Evolutionary conservation across 2,797 vertebrate species (phyloP).

Genomic region (Ptychobarbus kaznakovi): DNA sequence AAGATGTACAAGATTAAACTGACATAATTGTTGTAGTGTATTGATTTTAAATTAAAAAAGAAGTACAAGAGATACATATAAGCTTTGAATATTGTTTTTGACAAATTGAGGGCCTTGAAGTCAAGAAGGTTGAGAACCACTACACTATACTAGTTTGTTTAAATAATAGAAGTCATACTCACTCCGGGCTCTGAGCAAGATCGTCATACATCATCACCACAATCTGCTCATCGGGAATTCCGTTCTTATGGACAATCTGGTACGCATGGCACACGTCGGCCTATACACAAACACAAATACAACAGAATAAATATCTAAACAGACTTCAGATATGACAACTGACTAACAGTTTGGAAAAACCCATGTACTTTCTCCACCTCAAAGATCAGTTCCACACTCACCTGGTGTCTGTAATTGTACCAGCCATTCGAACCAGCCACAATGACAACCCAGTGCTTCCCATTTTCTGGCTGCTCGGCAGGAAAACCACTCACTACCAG

Average conservation of each 20-base stretch:
- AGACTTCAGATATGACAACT: background rate
- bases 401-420: constrained; percentile 99
- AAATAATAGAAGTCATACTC: constrained; percentile 72
- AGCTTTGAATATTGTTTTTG: constrained; percentile 1
- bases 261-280: constrained; percentile 95
- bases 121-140: background rate
- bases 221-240: constrained; percentile 95
- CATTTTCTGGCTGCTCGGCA: constrained; percentile 73
- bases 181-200: constrained; percentile 85
- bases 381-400: constrained; percentile 67
- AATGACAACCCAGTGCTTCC: constrained; percentile 94
- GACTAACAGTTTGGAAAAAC: background rate
- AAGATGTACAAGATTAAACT: background rate
- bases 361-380: constrained; percentile 4
- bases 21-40: background rate
- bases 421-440: constrained; percentile 93
- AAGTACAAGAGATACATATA: background rate
- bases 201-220: constrained; percentile 99
- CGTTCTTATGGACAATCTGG: constrained; percentile 93
- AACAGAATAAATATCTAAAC: background rate
- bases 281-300: constrained; percentile 69
- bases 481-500: constrained; percentile 68
- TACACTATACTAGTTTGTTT: background rate
- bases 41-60: background rate
- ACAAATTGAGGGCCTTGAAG: background rate